These are phyloP conservation scores for Dastarcus helophoroides DNA, from an alignment of 2,888 invertebrate species.

Conservation along the genomic window DNA sequence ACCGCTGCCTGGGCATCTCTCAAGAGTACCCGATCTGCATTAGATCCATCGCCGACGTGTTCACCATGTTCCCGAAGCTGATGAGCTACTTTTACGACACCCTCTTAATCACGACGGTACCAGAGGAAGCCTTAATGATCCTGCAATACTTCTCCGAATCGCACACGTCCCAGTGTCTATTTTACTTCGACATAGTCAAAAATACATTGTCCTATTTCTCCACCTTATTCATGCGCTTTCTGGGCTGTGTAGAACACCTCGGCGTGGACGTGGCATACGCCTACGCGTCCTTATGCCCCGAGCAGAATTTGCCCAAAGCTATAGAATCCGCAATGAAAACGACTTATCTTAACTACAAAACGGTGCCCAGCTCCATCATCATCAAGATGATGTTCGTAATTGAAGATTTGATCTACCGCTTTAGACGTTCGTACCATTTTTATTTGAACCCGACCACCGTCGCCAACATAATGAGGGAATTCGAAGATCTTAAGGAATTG, in stretches of 20 bases:
- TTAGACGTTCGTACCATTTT: too few species aligned
- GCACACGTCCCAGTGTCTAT: neutral
- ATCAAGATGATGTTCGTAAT: too few species aligned
- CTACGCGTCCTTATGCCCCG: neutral
- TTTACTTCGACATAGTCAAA: too few species aligned
- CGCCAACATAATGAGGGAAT: too few species aligned
- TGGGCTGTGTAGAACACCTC: neutral
- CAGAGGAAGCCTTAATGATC: neutral
- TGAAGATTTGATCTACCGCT: too few species aligned
- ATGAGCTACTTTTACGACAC: conserved; percentile 1
- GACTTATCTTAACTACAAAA: too few species aligned
- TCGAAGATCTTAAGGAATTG: too few species aligned
- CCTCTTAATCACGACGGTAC: neutral
- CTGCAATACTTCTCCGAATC: neutral
- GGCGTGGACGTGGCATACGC: neutral
- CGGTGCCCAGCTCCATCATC: too few species aligned
- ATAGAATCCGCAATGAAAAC: too few species aligned
- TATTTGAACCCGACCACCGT: too few species aligned
- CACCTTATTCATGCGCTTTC: neutral
- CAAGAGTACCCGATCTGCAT: neutral
- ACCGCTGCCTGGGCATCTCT: neutral
- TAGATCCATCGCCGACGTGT: neutral
- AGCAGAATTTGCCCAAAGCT: neutral
- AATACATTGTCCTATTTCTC: neutral
- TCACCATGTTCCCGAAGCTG: neutral